Percentiles rank a stretch among this genome's conserved stretches.
These are phyloP conservation scores for Spinus olivaceus DNA, from an alignment of 2,797 vertebrate species.

Conservation along the genomic window DNA sequence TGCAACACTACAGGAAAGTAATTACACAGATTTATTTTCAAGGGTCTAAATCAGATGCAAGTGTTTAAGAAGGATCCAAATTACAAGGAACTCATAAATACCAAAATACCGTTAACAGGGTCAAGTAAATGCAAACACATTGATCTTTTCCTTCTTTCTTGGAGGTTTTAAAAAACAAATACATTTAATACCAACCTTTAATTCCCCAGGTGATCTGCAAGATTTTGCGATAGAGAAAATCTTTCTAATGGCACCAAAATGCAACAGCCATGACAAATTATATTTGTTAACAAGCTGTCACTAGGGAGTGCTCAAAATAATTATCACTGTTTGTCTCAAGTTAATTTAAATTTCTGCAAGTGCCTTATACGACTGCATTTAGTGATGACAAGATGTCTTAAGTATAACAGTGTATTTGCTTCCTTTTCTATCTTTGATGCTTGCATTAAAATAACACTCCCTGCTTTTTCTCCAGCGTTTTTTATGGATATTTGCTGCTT, in stretches of 20 bases:
- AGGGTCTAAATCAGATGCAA: neutral
- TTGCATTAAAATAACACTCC: neutral
- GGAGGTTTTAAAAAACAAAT: neutral
- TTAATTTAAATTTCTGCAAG: conserved; percentile 33
- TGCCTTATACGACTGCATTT: neutral
- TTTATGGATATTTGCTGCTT: neutral
- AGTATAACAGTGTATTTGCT: neutral
- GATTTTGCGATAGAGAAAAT: neutral
- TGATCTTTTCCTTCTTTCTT: neutral
- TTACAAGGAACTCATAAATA: neutral
- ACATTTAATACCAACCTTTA: neutral
- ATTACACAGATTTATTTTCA: neutral
- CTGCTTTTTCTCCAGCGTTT: neutral
- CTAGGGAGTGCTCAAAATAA: conserved; percentile 34
- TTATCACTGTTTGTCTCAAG: conserved; percentile 21
- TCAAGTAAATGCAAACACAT: neutral
- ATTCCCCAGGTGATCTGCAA: neutral
- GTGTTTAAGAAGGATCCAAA: neutral
- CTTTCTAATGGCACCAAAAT: neutral
- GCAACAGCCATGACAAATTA: neutral
- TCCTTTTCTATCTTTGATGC: neutral
- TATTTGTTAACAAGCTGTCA: conserved; percentile 37
- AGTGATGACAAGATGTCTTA: neutral
- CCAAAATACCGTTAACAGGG: neutral
- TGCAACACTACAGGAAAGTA: neutral